Evolutionary conservation across 2,888 invertebrate species (phyloP), one percentile per base, ranked within the genome.

Genomic region (Philaethria dido): DNA sequence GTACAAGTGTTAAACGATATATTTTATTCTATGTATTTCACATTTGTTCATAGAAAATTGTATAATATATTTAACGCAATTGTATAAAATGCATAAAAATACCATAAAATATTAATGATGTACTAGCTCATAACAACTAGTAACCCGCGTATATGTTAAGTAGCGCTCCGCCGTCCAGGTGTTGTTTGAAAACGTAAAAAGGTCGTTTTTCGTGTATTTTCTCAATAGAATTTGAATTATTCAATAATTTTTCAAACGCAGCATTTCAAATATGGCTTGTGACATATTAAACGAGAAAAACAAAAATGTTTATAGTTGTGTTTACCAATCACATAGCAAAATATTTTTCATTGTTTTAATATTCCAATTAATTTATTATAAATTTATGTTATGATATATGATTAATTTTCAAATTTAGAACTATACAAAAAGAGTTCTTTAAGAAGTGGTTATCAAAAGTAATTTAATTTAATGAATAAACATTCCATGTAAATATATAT

Each of bases 1-100:
- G 85, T 85, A 85, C 84, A 83, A 84, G 81, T 84, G 82, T 80
- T 74, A 77, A 78, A 75, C 72, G 65, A 71, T 73, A 69, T 45
- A 57, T 57, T 74, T 72, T 71, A 62, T 73, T 71, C 54, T 73
- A 66, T 69, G 60, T 74, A 73, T 72, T 72, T 73, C 69, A 71
- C 72, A 72, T 73, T 73, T 74, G 68, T 68, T 62, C 64, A 61
- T 22, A 25, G 9, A 22, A 2, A 14, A 4, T 18, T 20, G 36
- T 55, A 36, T 16, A 8, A 36, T 9, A 8, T 20, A 20, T 39
- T 14, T 39, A 2, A 22, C 3, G 33, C 20, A 5, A 36, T 39
- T 13, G 16, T 54, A 20, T 36, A 0, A 55, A 36, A 39, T 55
- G 9, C 3, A 25, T 50, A 16, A 25, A 6, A 14, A 2, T 8